Conservation (phyloP, 2,797 vertebrate species). For the Gambelia wislizenii region DNA sequence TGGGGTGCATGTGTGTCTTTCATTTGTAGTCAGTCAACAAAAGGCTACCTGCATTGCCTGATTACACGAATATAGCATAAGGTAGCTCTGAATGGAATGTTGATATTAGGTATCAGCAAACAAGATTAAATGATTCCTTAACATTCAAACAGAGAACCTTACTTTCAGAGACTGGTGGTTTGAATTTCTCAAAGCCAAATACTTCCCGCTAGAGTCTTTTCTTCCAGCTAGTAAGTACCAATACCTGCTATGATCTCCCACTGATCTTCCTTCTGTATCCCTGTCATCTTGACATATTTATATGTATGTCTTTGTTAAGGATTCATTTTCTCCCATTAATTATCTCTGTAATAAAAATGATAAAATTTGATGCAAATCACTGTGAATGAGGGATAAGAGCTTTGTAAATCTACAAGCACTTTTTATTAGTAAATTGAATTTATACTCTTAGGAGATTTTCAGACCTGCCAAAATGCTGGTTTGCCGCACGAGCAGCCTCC, state of each 20-base stretch:
- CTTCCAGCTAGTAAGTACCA: conserved; percentile 20
- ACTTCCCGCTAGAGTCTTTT: conserved; percentile 26
- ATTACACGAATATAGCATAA: not conserved
- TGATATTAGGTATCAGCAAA: not conserved
- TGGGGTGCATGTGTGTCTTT: not conserved
- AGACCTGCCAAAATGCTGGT: too few relatives aligned
- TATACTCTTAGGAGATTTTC: too few relatives aligned
- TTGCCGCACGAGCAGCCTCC: too few relatives aligned
- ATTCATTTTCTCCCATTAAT: conserved; percentile 15
- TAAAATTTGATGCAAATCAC: not conserved
- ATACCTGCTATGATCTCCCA: conserved; percentile 34
- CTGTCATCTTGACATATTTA: not conserved
- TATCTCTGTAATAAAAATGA: not conserved
- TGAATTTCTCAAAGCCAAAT: conserved; percentile 18
- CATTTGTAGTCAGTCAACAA: not conserved
- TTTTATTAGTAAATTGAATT: not conserved
- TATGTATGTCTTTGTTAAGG: conserved; percentile 18
- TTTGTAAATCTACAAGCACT: not conserved
- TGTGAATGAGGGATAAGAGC: not conserved
- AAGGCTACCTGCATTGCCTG: not conserved
- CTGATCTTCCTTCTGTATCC: conserved; percentile 34
- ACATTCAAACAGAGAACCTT: conserved; percentile 8
- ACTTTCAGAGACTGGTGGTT: not conserved
- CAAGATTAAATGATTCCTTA: conserved; percentile 7
- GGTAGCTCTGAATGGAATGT: not conserved